phyloP scores from a whole-genome alignment of 2,113 vertebrate species.

The Scolopax mira region DNA sequence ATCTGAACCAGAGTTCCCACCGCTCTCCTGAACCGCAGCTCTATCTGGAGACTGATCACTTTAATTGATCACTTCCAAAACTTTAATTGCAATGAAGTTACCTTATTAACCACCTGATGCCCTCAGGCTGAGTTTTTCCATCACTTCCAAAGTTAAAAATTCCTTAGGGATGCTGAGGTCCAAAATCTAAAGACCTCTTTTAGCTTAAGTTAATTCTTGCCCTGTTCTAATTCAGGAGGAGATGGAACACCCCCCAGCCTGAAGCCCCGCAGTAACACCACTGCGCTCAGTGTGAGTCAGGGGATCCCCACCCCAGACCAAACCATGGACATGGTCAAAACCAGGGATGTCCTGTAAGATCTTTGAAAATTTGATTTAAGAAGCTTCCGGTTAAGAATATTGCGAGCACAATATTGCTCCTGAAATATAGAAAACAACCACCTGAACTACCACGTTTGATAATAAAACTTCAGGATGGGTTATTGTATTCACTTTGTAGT shows the following conservation, averaged over 20 bases:
- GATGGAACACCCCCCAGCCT: background rate
- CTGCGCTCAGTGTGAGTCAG: background rate
- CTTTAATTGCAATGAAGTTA: background rate
- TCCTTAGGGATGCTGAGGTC: background rate
- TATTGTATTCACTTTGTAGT: accelerated
- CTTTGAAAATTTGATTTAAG: background rate
- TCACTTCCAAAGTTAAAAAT: background rate
- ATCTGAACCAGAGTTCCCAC: background rate
- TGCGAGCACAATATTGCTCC: background rate
- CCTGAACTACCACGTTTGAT: background rate
- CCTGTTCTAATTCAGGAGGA: accelerated
- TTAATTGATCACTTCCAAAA: background rate
- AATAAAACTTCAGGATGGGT: background rate
- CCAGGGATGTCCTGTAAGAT: background rate
- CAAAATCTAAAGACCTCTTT: background rate
- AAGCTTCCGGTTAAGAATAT: background rate
- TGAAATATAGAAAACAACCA: background rate
- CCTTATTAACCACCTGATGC: background rate
- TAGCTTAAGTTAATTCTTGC: background rate
- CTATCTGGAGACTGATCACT: background rate
- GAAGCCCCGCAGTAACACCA: background rate
- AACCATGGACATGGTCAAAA: accelerated
- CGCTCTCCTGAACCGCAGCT: background rate
- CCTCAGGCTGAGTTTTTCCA: background rate
- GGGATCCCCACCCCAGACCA: background rate